Evolutionary conservation across 2,888 invertebrate species (phyloP), one percentile per base, ranked within the genome.

Genomic region (Mantis religiosa): DNA sequence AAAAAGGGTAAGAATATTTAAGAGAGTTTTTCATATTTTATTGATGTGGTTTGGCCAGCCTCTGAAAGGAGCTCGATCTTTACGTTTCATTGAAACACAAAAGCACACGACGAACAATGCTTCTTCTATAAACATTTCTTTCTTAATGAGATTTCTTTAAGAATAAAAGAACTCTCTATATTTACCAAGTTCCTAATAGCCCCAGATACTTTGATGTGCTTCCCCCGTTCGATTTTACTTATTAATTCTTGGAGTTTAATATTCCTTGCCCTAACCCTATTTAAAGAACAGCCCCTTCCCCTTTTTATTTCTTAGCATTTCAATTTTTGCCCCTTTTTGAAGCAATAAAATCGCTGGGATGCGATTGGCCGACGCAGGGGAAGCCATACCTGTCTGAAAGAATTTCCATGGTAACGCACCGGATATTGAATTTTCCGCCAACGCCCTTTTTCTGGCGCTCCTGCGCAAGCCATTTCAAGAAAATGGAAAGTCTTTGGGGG

Each of bases 351-450:
- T 30, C 9, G 34, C 27, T n/a, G 82, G 9, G 27, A 3, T 15
- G n/a, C 27, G 82, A 87, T 87, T 87, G 87, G 87, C 41, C n/a
- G 87, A 82, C 87, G 30, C 34, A 1, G 15, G 41, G 87, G 87
- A 87, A 87, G 87, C 87, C 87, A 87, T 87, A 34, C 85, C 82
- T 85, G 83, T 82, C 25, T 27, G 89, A 84, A 89, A 85, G 88
- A 89, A 89, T 89, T 82, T 54, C 89, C 89, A 89, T 89, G 89
- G 89, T 82, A 89, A 89, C 89, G 85, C 34, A 41, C 41, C 41
- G 82, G 47, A 89, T 89, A 89, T 89, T 87, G 89, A 89, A 89
- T 89, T 89, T 88, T 88, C 15, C 25, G 54, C 54, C 54, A 71
- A 71, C 54, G 54, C 54, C 54, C 54, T 71, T 71, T 71, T 71